Conservation (phyloP, 30 jellyfish, hydroid and myxozoan genomes). For the Aurelia sp. region DNA sequence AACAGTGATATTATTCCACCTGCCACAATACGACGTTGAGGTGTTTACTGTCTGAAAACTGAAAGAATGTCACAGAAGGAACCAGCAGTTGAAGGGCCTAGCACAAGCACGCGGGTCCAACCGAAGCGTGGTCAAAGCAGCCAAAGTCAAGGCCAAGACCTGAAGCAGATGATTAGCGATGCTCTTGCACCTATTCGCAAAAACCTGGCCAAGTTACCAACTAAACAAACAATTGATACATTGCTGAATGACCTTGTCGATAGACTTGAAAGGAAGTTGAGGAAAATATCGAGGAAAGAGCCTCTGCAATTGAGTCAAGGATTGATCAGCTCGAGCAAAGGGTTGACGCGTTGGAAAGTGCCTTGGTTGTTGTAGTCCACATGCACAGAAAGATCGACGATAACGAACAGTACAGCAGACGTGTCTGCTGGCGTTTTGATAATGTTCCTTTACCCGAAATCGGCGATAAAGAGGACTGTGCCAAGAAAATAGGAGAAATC, state of each 20-base stretch:
- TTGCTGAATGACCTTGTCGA: slow-evolving; percentile 6
- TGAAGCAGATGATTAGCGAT: too few relatives aligned
- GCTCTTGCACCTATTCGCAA: slow-evolving; percentile 1
- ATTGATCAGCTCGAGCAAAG: slow-evolving; percentile 11
- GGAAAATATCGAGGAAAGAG: slow-evolving; percentile 5
- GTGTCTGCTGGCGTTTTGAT: slow-evolving; percentile 19
- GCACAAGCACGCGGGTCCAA: background rate
- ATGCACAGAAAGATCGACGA: slow-evolving; percentile 30
- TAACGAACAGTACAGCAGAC: slow-evolving; percentile 38
- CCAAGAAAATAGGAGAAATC: background rate
- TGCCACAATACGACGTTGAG: too few relatives aligned
- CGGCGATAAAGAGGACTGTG: slow-evolving; percentile 39
- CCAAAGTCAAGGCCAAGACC: background rate
- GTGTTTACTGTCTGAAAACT: too few relatives aligned
- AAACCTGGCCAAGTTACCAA: background rate
- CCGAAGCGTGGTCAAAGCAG: slow-evolving; percentile 4
- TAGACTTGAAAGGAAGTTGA: background rate
- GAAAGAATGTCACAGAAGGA: background rate
- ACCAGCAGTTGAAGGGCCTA: background rate
- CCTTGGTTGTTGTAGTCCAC: slow-evolving; percentile 9
- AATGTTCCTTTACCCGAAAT: slow-evolving; percentile 26
- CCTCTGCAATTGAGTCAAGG: background rate
- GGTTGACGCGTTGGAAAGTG: slow-evolving; percentile 5
- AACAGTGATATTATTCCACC: too few relatives aligned
- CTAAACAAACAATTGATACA: background rate